Evolutionary conservation across 1,140 invertebrate genomes (phyloP), one percentile per base, ranked within the genome.

Genomic region (Eumaeus atala): DNA sequence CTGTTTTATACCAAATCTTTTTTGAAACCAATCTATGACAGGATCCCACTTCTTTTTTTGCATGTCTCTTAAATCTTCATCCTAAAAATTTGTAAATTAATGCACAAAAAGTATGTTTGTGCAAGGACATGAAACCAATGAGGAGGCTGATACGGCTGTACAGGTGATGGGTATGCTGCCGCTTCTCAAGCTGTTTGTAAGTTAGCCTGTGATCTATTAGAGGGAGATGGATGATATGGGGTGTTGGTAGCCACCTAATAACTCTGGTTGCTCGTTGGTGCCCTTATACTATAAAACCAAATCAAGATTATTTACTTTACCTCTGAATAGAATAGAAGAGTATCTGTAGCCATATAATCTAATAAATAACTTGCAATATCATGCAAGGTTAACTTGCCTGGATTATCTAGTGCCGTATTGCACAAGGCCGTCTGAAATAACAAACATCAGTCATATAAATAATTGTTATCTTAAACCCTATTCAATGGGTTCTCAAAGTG

Each of bases 391-490:
- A 93, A 88, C 60, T 93, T 91, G 64, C 93, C 93, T 12, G 97
- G 97, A 89, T 98, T 98, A 78, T 99, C 97, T 48, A 97, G 82
- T 56, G 92, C 92, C 35, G 96, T 98, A 70, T 96, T 97, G 69
- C 94, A 95, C 7, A 99, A 85, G n/a, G 93, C 91, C 16, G 94
- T 97, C 92, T 96, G 71, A 89, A 87, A 16, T 3, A 34, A 28
- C 21, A 2, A 28, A 28, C 6, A 28, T 28, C 6, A 28, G 21
- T 28, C 2, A 28, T 28, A 28, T 28, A 28, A 28, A 28, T 6
- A 2, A 28, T 28, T 28, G 6, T n/a, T n/a, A n/a, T n/a, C n/a
- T n/a, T 3, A 28, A 28, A 28, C 21, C 6, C 21, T 28, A 28
- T 28, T 28, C 21, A 3, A 28, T 28, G 21, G 21, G 21, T 28